A percentile compares a stretch with the other conserved stretches of the same genome.
phyloP scores from a whole-genome alignment of 2,888 invertebrate species.

The Copidosoma aretas region DNA sequence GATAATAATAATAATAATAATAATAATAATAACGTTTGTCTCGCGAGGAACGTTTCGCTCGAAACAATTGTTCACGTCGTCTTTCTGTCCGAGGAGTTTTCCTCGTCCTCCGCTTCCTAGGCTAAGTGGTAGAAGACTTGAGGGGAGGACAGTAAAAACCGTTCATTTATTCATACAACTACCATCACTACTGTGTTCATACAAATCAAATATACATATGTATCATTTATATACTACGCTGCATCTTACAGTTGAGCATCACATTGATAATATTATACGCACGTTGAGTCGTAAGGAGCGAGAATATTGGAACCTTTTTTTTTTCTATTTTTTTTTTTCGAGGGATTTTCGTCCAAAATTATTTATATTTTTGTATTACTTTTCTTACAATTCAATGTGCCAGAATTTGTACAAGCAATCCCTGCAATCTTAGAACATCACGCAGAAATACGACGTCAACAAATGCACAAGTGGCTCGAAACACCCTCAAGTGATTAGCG shows the following conservation, averaged over 20 bases:
- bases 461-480: background rate
- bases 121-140: too few species aligned
- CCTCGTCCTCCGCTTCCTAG: too few species aligned
- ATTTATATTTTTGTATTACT: slow-evolving; percentile 13
- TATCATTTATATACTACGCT: background rate
- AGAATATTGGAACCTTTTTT: slow-evolving; percentile 18
- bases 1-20: too few species aligned
- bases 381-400: slow-evolving; percentile 24
- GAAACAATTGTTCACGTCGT: slow-evolving; percentile 7
- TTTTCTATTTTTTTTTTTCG: slow-evolving; percentile 1
- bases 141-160: too few species aligned
- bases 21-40: too few species aligned
- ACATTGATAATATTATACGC: slow-evolving; percentile 3
- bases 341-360: too few species aligned
- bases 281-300: slow-evolving; percentile 19
- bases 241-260: background rate
- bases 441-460: slow-evolving; percentile 16
- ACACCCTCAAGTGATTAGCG: slow-evolving; percentile 5
- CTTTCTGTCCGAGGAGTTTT: background rate
- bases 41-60: too few species aligned
- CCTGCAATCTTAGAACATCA: background rate
- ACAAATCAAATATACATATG: background rate
- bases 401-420: slow-evolving; percentile 3
- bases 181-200: background rate
- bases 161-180: background rate